Percentiles rank a stretch among this genome's conserved stretches.
These are phyloP conservation scores for Macropodus opercularis DNA, from an alignment of 2,797 vertebrate species.

Conservation along the genomic window DNA sequence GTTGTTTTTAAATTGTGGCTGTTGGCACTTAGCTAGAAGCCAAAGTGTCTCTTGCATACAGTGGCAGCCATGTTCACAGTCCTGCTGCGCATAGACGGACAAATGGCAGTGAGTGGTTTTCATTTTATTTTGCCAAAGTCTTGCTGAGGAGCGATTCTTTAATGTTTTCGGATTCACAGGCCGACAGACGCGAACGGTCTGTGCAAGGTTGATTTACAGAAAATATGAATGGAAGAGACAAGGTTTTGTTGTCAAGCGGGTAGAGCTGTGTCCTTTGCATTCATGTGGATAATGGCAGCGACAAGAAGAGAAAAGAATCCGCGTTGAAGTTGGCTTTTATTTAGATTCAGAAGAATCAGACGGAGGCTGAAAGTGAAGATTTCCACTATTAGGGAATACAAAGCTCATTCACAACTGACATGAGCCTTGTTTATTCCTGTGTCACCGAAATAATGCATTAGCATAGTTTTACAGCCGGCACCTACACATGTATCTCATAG, in stretches of 20 bases:
- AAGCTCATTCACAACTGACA: constrained; percentile 74
- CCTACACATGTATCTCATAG: constrained; percentile 49
- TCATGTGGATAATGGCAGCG: constrained; percentile 43
- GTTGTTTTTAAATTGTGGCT: not conserved
- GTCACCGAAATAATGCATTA: constrained; percentile 57
- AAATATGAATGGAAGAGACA: constrained; percentile 13
- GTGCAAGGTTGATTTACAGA: not conserved
- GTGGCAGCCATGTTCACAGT: constrained; percentile 15
- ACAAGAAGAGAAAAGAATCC: constrained; percentile 48
- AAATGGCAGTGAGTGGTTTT: too few species aligned
- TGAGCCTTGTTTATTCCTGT: constrained; percentile 63
- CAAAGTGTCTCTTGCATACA: constrained; percentile 9
- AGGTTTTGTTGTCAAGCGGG: constrained; percentile 15
- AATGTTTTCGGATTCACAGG: constrained; percentile 19
- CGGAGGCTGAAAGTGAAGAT: constrained; percentile 63
- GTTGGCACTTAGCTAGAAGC: not conserved
- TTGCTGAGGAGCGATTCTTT: constrained; percentile 29
- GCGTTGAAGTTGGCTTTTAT: constrained; percentile 61
- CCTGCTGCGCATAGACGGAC: too few species aligned
- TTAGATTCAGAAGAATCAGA: constrained; percentile 64
- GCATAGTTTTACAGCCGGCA: constrained; percentile 59
- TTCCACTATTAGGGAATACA: constrained; percentile 56
- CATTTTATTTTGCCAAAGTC: constrained; percentile 25
- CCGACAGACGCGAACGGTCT: constrained; percentile 7
- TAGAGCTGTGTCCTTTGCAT: constrained; percentile 22